Evolutionary conservation across 2,888 invertebrate genomes (phyloP), one percentile per base, ranked within the genome.

Genomic region (Rhimphoctona megacephalus): DNA sequence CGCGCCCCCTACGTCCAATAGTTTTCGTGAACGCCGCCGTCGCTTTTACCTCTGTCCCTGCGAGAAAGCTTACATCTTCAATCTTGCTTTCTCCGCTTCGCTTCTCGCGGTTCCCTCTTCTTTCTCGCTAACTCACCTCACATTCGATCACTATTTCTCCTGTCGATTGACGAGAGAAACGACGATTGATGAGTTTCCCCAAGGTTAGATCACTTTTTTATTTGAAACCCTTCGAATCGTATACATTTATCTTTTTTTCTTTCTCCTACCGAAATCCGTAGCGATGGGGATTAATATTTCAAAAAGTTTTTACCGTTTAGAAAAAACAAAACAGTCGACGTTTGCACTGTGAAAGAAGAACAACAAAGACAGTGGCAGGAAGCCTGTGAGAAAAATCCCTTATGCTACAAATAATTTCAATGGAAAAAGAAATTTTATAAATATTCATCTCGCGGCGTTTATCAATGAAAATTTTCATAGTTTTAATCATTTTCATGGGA

Each of bases 151-250:
- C 78, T 25, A 49, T 82, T 43, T 49, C 69, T 61, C 70, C 30
- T 61, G 33, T 57, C 82, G 81, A 81, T 86, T 57, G 88, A 83
- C 81, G 77, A 80, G 84, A 81, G 85, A 86, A 87, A 78, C 79
- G 77, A 89, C 85, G 88, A 89, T 89, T 87, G 89, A 88, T 88
- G 87, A 89, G 85, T 83, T 87, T 88, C 86, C 85, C 76, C 85
- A 61, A 25, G 52, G 73, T 49, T 17, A 25, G 25, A 39, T 73
- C 78, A 33, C 19, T 49, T 22, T 22, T 64, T 43, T 61, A 36
- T 64, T 72, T 49, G 8, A 17, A 22, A 39, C 46, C 39, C 61
- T 52, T 49, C 66, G 52, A 19, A 33, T n/a, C 64, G 22, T 46
- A 22, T 19, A 9, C 19, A n/a, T 22, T 11, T 46, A 14, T 64